Evolutionary conservation across 2,113 vertebrate genomes (phyloP).

Genomic region (Callopanchax toddi): DNA sequence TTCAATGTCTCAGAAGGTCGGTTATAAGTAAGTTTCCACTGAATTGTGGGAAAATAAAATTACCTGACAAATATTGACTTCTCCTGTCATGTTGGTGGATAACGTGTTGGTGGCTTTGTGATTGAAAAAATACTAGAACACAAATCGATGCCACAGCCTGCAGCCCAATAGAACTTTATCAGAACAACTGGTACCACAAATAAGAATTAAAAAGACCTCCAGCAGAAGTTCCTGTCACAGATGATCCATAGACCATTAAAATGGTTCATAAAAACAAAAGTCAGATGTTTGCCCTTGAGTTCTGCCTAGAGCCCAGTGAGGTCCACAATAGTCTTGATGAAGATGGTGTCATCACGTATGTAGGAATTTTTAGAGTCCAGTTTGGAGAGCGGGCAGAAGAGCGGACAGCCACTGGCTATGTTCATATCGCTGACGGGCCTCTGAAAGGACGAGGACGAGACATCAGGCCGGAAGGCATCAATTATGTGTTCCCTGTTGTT

Average conservation of each 20-base stretch:
- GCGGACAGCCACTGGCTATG: constrained; percentile 96
- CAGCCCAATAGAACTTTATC: background rate
- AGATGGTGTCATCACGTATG: constrained; percentile 94
- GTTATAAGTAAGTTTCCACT: constrained; percentile 1
- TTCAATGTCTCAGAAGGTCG: no score
- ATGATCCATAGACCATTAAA: constrained; percentile 26
- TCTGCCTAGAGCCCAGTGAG: constrained; percentile 88
- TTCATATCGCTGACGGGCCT: constrained; percentile 95
- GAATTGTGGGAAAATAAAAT: constrained; percentile 3
- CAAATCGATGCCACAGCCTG: background rate
- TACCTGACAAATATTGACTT: constrained; percentile 3
- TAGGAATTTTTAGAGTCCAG: constrained; percentile 94
- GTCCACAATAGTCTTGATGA: constrained; percentile 98
- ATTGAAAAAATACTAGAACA: background rate
- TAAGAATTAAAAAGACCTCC: constrained; percentile 13
- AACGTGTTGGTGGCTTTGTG: no score
- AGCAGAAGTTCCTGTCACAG: constrained; percentile 17
- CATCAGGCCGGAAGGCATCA: constrained; percentile 93
- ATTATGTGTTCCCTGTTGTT: constrained; percentile 97
- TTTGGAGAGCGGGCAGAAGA: constrained; percentile 92
- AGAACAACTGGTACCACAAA: constrained; percentile 18
- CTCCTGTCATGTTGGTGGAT: constrained; percentile 26
- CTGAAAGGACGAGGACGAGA: constrained; percentile 95
- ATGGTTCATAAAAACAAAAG: constrained; percentile 30
- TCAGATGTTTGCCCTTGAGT: constrained; percentile 1